Evolutionary conservation across 2,797 vertebrate genomes (phyloP).

Genomic region (Lutjanus argentimaculatus): DNA sequence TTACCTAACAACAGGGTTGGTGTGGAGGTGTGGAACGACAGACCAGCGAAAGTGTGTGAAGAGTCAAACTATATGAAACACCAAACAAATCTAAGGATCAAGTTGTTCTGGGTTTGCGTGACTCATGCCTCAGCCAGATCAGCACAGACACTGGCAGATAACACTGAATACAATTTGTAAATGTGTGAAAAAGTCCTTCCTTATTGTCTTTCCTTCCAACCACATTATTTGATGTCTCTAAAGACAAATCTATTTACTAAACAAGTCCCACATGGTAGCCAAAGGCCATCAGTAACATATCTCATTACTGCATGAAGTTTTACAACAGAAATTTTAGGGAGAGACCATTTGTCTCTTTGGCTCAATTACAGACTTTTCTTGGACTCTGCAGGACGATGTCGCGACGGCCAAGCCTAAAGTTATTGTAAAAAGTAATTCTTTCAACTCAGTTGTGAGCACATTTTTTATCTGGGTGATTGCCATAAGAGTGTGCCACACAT

Average conservation of each 20-base stretch:
- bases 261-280: neutral
- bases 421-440: conserved; percentile 41
- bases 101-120: conserved; percentile 12
- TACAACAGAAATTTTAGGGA: conserved; percentile 18
- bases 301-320: conserved; percentile 39
- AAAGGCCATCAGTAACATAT: conserved; percentile 9
- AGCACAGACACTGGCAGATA: conserved; percentile 1
- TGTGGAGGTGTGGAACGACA: conserved; percentile 24
- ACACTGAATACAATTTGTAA: neutral
- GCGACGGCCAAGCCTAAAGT: conserved; percentile 41
- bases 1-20: conserved; percentile 32
- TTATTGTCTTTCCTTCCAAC: conserved; percentile 1
- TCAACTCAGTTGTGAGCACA: conserved; percentile 37
- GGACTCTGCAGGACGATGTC: conserved; percentile 23
- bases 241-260: conserved; percentile 28
- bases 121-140: conserved; percentile 1
- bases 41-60: conserved; percentile 25
- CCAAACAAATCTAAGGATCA: conserved; percentile 5
- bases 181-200: too few species aligned
- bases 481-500: conserved; percentile 13
- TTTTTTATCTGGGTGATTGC: conserved; percentile 43
- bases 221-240: conserved; percentile 4
- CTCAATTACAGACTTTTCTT: conserved; percentile 30
- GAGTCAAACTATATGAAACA: conserved; percentile 37
- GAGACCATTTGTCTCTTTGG: conserved; percentile 22